Conservation (phyloP, 2,113 vertebrate species). For the Platycercus adscitus region DNA sequence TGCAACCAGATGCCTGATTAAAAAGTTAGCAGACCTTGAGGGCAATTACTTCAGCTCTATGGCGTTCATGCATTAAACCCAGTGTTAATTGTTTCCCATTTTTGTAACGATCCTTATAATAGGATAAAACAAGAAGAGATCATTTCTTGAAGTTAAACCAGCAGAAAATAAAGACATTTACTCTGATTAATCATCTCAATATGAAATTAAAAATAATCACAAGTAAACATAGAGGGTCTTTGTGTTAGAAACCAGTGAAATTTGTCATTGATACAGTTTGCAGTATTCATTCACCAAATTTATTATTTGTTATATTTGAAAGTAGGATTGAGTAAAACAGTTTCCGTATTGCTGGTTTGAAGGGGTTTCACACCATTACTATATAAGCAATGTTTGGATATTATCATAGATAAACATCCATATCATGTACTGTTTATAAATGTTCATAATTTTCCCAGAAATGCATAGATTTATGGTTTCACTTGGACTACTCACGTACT, state of each 20-base stretch:
- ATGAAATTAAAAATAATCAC: conserved; percentile 72
- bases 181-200: conserved; percentile 77
- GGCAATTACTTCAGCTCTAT: conserved; percentile 83
- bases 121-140: conserved; percentile 81
- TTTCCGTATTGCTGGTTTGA: not conserved
- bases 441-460: not conserved
- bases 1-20: conserved; percentile 87
- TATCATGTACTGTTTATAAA: not conserved
- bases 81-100: conserved; percentile 85
- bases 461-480: not conserved
- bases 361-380: not conserved
- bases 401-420: not conserved
- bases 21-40: conserved; percentile 88
- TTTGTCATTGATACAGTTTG: not conserved
- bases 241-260: conserved; percentile 24
- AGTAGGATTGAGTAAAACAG: not conserved
- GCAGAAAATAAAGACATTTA: conserved; percentile 82
- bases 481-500: not conserved
- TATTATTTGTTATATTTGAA: not conserved
- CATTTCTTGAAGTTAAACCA: conserved; percentile 82
- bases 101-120: conserved; percentile 83
- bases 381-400: not conserved
- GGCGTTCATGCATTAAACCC: conserved; percentile 81
- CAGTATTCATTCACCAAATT: not conserved
- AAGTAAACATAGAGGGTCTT: conserved; percentile 56